Base-by-base conservation (phyloP, 2,888 invertebrate species). In the Calameuta idolon region DNA sequence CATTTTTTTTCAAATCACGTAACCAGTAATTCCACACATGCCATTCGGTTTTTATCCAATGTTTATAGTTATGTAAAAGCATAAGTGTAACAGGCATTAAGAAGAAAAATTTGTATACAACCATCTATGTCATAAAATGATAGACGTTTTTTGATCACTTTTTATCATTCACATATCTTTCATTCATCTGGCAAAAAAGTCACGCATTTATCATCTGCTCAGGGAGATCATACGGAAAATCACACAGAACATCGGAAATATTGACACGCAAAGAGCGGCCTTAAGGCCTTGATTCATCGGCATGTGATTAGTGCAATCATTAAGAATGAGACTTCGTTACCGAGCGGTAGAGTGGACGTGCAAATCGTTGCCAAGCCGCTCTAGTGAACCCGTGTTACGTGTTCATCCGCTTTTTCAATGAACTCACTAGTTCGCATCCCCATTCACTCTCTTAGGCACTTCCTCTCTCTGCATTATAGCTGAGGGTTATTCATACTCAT, bases 281-380 rank as follows among this genome's bases (percentile, higher is more conserved):
- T 55, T 23, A 75, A 74, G 76, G 76, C 79, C 80, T 84, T 81
- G 81, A 83, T 82, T 77, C 34, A 79, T 80, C 77, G 83, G 77
- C 77, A 80, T 77, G 74, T 78, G 77, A 80, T 76, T 84, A 83
- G 79, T 80, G 84, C 82, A 82, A 83, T 83, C 79, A 75, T 33
- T 69, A 69, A 77, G 81, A 81, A 82, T 81, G 82, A 77, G 80
- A 78, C 71, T 74, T 34, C 74, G 31, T 40, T 76, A 74, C 69
- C 73, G 69, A 35, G 71, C 73, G 15, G 34, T 69, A 73, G 73
- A 74, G 69, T 75, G 34, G 74, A 34, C 68, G 74, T 79, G 77
- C 73, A 69, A 76, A 71, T 33, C 37, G 35, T 76, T 55, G 55
- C 55, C 55, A 55, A 55, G 55, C 55, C 23, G 9, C 55, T 55